A percentile compares a stretch with the other conserved stretches of the same genome.
Conservation (phyloP, 1,140 invertebrate species). For the Cataglyphis hispanica region DNA sequence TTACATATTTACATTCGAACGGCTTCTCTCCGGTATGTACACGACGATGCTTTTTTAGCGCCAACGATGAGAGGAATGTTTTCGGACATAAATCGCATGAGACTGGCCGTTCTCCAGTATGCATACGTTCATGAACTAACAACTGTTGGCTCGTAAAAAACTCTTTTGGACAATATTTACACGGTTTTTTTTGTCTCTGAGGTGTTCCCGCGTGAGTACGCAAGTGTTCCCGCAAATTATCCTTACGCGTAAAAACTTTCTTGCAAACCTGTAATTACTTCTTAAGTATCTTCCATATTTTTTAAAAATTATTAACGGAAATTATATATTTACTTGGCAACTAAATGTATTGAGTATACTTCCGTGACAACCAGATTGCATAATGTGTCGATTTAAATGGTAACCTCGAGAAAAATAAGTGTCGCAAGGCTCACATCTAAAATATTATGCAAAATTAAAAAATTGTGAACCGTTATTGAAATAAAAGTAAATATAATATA, state of each 20-base stretch:
- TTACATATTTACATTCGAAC: slow-evolving; percentile 89
- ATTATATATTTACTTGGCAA: slow-evolving; percentile 87
- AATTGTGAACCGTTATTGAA: background rate
- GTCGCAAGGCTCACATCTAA: slow-evolving; percentile 88
- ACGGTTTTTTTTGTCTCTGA: slow-evolving; percentile 89
- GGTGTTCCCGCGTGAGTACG: slow-evolving; percentile 90
- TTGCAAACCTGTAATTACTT: slow-evolving; percentile 89
- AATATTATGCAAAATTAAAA: slow-evolving; percentile 71
- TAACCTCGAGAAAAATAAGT: slow-evolving; percentile 92
- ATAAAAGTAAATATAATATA: slow-evolving; percentile 78
- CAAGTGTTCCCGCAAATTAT: slow-evolving; percentile 92
- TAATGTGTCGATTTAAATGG: slow-evolving; percentile 91
- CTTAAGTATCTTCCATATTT: background rate
- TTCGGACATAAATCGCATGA: slow-evolving; percentile 90
- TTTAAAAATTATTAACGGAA: background rate
- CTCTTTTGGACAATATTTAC: slow-evolving; percentile 90
- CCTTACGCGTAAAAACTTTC: slow-evolving; percentile 91
- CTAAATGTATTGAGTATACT: slow-evolving; percentile 87
- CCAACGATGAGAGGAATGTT: slow-evolving; percentile 90
- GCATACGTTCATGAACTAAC: slow-evolving; percentile 90
- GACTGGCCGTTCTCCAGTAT: slow-evolving; percentile 90
- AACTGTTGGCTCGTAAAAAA: slow-evolving; percentile 90
- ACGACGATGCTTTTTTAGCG: slow-evolving; percentile 92
- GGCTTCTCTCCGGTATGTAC: slow-evolving; percentile 94
- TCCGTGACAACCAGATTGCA: slow-evolving; percentile 91